Conservation (phyloP, 2,113 vertebrate genomes). For the Clinocottus analis region DNA sequence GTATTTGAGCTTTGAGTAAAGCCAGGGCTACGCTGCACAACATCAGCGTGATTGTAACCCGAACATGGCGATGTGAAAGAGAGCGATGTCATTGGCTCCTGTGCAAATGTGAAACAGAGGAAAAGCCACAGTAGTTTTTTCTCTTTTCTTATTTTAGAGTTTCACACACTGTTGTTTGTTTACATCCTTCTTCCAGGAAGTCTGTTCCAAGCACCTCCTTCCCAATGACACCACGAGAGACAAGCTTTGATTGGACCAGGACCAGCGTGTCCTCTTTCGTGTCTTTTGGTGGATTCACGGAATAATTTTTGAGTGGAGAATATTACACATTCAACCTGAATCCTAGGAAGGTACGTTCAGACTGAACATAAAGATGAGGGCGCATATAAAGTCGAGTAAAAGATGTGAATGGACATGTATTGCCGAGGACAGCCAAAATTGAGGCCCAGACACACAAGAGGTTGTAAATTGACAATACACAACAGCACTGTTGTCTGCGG, state of each 20-base stretch:
- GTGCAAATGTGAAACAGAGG: background rate
- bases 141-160: background rate
- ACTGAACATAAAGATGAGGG: background rate
- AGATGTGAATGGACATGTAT: background rate
- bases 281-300: background rate
- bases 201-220: background rate
- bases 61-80: background rate
- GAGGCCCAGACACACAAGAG: background rate
- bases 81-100: background rate
- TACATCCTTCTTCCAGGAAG: background rate
- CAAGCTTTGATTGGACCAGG: background rate
- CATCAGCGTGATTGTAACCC: background rate
- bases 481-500: no score
- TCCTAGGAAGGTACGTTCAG: background rate
- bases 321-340: background rate
- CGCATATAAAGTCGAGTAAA: background rate
- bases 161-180: background rate
- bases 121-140: background rate
- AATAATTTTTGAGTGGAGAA: background rate
- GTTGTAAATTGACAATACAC: no score
- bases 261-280: background rate
- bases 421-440: background rate
- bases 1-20: background rate
- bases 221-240: background rate
- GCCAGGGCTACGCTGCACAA: background rate